phyloP scores from a whole-genome alignment of 2,888 invertebrate genomes.

The Hydriomena furcata region DNA sequence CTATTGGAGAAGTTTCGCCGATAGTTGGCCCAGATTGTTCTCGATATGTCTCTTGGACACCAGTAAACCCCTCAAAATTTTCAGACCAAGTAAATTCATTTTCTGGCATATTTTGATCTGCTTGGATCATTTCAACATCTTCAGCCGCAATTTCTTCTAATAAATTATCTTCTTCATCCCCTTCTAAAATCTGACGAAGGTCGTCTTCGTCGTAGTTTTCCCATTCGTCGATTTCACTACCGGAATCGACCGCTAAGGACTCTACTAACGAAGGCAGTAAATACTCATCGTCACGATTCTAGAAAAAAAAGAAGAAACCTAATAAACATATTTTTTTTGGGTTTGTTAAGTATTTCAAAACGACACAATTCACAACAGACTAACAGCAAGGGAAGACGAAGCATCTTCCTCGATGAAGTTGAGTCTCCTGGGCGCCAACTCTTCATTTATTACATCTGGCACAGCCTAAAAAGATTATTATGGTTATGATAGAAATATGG shows the following conservation, averaged over 20 bases:
- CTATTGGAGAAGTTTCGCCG: slow-evolving; percentile 22
- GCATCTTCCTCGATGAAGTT: slow-evolving; percentile 22
- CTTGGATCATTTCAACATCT: slow-evolving; percentile 15
- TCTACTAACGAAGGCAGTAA: slow-evolving; percentile 22
- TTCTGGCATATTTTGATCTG: slow-evolving; percentile 4
- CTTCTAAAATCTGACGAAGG: slow-evolving; percentile 22
- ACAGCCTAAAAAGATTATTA: slow-evolving; percentile 16
- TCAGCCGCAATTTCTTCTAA: slow-evolving; percentile 14
- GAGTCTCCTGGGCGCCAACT: slow-evolving; percentile 13
- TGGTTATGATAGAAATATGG: slow-evolving; percentile 11
- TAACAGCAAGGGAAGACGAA: slow-evolving; percentile 14
- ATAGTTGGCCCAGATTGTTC: slow-evolving; percentile 24
- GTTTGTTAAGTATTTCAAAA: slow-evolving; percentile 8
- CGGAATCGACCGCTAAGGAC: slow-evolving; percentile 20
- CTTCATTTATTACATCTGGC: slow-evolving; percentile 19
- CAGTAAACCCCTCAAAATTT: slow-evolving; percentile 13
- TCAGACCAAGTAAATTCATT: slow-evolving; percentile 12
- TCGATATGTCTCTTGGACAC: slow-evolving; percentile 20
- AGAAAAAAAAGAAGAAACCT: too few species aligned
- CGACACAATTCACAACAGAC: slow-evolving; percentile 6
- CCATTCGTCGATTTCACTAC: slow-evolving; percentile 22
- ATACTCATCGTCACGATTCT: slow-evolving; percentile 22
- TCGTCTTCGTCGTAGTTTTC: slow-evolving; percentile 21
- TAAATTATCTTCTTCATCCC: slow-evolving; percentile 16
- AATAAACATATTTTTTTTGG: slow-evolving; percentile 9